Evolutionary conservation across 2,888 invertebrate genomes (phyloP).

Genomic region (Drosophila maculinotata): DNA sequence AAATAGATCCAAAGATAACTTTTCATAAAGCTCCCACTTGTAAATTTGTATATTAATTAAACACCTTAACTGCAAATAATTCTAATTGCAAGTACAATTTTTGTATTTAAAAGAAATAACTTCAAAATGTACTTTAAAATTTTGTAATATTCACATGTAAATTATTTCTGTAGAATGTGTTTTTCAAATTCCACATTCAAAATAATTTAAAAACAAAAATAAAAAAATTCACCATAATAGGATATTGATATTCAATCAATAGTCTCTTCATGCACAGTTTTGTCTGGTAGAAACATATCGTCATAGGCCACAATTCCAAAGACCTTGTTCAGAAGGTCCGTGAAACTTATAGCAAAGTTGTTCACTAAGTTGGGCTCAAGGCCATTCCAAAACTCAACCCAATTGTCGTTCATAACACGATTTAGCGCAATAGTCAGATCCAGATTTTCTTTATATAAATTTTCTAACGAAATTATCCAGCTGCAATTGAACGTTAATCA

Average conservation of each 20-base stretch:
- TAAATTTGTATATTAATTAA: too few species aligned
- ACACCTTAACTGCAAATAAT: too few species aligned
- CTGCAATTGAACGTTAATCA: slow-evolving; percentile 17
- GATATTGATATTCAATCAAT: neutral
- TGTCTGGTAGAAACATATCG: slow-evolving; percentile 55
- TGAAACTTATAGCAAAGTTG: slow-evolving; percentile 23
- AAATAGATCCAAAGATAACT: neutral
- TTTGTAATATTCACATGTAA: too few species aligned
- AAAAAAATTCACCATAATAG: too few species aligned
- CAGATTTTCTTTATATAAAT: slow-evolving; percentile 55
- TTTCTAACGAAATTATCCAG: slow-evolving; percentile 51
- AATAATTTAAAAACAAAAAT: too few species aligned
- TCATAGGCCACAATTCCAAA: slow-evolving; percentile 60
- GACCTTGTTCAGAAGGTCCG: slow-evolving; percentile 35
- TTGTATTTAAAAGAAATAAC: too few species aligned
- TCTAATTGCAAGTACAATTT: too few species aligned
- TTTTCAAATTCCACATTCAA: too few species aligned
- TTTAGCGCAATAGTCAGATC: slow-evolving; percentile 56
- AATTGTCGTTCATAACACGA: slow-evolving; percentile 47
- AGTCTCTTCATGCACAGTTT: neutral
- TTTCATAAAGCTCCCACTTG: neutral
- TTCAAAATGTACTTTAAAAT: too few species aligned
- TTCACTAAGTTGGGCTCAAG: slow-evolving; percentile 36
- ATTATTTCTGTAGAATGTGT: too few species aligned
- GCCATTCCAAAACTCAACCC: slow-evolving; percentile 65